Evolutionary conservation across 1,140 invertebrate species (phyloP).

Genomic region (Zaprionus capensis): DNA sequence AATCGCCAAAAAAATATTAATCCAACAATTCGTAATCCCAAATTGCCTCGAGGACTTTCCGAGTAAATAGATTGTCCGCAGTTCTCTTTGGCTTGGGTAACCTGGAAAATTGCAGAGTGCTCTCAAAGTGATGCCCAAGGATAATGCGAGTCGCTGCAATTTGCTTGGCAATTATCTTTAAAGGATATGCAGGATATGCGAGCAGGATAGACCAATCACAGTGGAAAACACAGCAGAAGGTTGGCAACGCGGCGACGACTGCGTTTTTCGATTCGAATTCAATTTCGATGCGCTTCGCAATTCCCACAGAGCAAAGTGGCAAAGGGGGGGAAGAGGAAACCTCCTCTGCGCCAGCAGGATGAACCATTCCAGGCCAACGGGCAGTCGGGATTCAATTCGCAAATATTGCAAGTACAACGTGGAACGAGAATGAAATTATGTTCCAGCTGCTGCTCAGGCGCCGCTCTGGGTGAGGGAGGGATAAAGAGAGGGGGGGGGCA

Average conservation of each 20-base stretch:
- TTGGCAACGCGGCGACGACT: conserved; percentile 22
- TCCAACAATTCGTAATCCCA: neutral
- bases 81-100: conserved; percentile 6
- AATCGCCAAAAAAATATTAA: neutral
- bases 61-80: neutral
- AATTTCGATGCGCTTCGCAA: conserved; percentile 57
- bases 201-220: conserved; percentile 12
- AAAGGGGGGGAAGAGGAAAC: conserved; percentile 7
- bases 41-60: neutral
- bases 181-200: conserved; percentile 5
- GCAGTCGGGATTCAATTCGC: conserved; percentile 62
- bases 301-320: conserved; percentile 44
- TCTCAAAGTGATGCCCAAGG: conserved; percentile 49
- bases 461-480: neutral
- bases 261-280: conserved; percentile 68
- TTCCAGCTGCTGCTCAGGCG: conserved; percentile 46
- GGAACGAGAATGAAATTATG: conserved; percentile 69
- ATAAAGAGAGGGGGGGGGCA: neutral
- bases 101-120: conserved; percentile 13
- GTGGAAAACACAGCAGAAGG: neutral
- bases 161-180: conserved; percentile 38
- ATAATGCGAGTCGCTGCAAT: conserved; percentile 43
- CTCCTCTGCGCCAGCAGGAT: neutral
- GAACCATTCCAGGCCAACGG: neutral
- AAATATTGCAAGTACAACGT: conserved; percentile 57